Base-by-base conservation (phyloP, 1,140 invertebrate species). In the Gonioctena quinquepunctata region DNA sequence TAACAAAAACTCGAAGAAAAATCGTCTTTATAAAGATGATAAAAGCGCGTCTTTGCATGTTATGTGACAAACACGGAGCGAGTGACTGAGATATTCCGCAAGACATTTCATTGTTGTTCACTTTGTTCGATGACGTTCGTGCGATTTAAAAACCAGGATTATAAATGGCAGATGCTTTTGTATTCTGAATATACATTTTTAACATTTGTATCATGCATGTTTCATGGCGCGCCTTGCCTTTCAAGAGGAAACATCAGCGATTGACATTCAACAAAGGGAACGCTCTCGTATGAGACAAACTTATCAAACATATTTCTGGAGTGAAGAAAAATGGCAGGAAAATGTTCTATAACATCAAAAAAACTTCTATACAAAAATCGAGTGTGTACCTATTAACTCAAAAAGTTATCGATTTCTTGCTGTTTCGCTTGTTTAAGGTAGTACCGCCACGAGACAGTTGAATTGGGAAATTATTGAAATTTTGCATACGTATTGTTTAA, bases 31-130 rank as follows among this genome's bases (percentile, higher is more conserved):
- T 80, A 77, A 79, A 80, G 75, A 81, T 79, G 80, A 81, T 81
- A 80, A 81, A 81, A 80, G 80, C 78, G 66, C 79, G 77, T 79
- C 80, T 81, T 81, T 79, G 79, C 79, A 81, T 81, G 78, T 81
- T 80, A 75, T 79, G 77, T 74, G 78, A 81, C 80, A 78, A 79
- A 78, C 77, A 76, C 74, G 76, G 70, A 80, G 75, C 76, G 80
- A 80, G 71, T 79, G 78, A 81, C 79, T 81, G 78, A 81, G 79
- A 81, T 80, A 81, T 81, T 79, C 78, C 74, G 67, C 76, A 68
- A 77, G 74, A 76, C 78, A 78, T 78, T 77, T 77, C 76, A 79
- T 81, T 81, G 79, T 81, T 80, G 79, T 78, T 76, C 77, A 78
- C 76, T 79, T 81, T 79, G 78, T 79, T 75, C 73, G 77, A 66